Percentiles rank a stretch among this genome's conserved stretches.
Evolutionary conservation across 2,888 invertebrate genomes (phyloP).

Genomic region (Drosophila atroscutellata): DNA sequence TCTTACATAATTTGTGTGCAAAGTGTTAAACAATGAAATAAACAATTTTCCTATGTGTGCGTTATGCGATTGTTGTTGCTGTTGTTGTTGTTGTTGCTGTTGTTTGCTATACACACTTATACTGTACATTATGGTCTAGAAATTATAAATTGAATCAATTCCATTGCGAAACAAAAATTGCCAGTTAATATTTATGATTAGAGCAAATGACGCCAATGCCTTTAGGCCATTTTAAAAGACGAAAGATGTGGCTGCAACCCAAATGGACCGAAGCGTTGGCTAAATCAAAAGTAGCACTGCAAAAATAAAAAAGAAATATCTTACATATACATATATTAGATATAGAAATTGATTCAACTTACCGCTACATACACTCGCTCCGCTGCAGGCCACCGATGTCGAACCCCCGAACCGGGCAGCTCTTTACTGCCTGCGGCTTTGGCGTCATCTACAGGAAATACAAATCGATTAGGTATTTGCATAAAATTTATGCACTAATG

Average conservation of each 20-base stretch:
- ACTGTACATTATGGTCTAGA: slow-evolving; percentile 78
- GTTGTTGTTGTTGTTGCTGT: slow-evolving; percentile 14
- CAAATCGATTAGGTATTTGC: slow-evolving; percentile 27
- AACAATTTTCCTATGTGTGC: slow-evolving; percentile 46
- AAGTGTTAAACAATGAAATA: slow-evolving; percentile 64
- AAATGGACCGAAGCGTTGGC: slow-evolving; percentile 34
- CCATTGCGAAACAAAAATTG: slow-evolving; percentile 68
- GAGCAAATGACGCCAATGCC: slow-evolving; percentile 71
- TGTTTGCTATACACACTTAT: slow-evolving; percentile 41
- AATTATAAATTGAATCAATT: slow-evolving; percentile 58
- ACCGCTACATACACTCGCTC: slow-evolving; percentile 41
- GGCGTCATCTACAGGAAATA: slow-evolving; percentile 70
- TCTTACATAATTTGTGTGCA: slow-evolving; percentile 60
- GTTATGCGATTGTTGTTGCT: slow-evolving; percentile 33
- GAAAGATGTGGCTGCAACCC: slow-evolving; percentile 1
- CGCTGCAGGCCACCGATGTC: slow-evolving; percentile 28
- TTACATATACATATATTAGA: slow-evolving; percentile 1
- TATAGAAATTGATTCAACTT: slow-evolving; percentile 33
- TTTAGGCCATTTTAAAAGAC: slow-evolving; percentile 9
- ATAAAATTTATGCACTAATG: slow-evolving; percentile 1
- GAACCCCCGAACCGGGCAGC: slow-evolving; percentile 48
- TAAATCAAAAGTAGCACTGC: slow-evolving; percentile 48
- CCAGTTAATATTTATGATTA: slow-evolving; percentile 73
- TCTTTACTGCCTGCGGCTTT: slow-evolving; percentile 46
- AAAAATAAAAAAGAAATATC: slow-evolving; percentile 17